phyloP scores from a whole-genome alignment of 37 sponge, comb jelly and placozoan species.

The Halichondria panicea region DNA sequence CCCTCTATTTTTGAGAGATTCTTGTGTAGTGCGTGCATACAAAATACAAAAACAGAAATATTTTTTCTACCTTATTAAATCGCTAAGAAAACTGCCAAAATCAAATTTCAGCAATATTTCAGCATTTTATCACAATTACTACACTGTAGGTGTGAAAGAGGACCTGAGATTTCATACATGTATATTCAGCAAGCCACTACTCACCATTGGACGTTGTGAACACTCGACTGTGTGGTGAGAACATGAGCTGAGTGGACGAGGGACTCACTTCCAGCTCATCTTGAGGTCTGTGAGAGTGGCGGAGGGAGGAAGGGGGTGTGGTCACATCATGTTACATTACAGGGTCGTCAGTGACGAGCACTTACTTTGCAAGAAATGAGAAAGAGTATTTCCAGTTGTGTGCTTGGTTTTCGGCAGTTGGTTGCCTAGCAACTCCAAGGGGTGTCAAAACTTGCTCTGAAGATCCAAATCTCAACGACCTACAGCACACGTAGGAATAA shows the following conservation, averaged over 20 bases:
- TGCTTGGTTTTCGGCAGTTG: background rate
- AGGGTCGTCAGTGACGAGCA: background rate
- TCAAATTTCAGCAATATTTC: too few species aligned
- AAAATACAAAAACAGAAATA: too few species aligned
- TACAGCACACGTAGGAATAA: background rate
- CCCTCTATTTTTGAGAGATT: too few species aligned
- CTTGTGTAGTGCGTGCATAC: too few species aligned
- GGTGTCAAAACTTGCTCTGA: background rate
- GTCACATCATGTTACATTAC: background rate
- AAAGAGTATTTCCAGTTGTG: background rate
- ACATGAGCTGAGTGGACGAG: conserved; percentile 44
- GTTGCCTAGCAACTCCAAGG: background rate
- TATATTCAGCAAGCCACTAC: background rate
- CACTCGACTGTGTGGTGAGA: conserved; percentile 18
- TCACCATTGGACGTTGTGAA: conserved; percentile 28
- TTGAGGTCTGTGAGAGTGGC: conserved; percentile 10
- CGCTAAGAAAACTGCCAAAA: too few species aligned
- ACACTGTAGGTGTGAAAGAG: too few species aligned
- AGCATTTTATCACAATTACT: too few species aligned
- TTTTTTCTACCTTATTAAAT: too few species aligned
- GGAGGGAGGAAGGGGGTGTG: background rate
- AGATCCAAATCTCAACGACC: conserved; percentile 6
- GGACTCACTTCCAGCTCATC: conserved; percentile 52
- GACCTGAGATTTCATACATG: background rate
- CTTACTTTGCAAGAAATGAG: conserved; percentile 23